Conservation (phyloP, 2,888 invertebrate species). For the Pseudococcus jackbeardsleyi region DNA sequence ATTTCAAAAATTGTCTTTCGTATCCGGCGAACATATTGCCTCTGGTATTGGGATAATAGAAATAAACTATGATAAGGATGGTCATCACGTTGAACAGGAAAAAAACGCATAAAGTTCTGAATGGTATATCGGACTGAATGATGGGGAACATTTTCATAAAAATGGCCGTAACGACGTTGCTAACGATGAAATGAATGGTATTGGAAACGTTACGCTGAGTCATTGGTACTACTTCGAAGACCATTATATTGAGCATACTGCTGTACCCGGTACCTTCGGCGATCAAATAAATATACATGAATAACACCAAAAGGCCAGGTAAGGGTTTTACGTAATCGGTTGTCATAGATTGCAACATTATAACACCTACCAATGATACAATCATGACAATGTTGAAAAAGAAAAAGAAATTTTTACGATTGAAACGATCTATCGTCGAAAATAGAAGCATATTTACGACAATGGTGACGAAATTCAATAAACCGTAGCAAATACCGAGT, state of each 20-base stretch:
- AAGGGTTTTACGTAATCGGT: slow-evolving; percentile 15
- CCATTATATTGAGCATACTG: slow-evolving; percentile 25
- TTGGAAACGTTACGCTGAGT: slow-evolving; percentile 26
- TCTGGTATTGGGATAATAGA: slow-evolving; percentile 49
- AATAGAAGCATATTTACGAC: slow-evolving; percentile 25
- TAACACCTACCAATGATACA: neutral
- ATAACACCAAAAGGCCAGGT: slow-evolving; percentile 27
- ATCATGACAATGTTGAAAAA: slow-evolving; percentile 12
- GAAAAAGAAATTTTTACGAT: slow-evolving; percentile 52
- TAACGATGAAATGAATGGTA: slow-evolving; percentile 19
- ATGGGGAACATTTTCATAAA: slow-evolving; percentile 41
- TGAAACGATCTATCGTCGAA: slow-evolving; percentile 28
- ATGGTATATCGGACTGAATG: slow-evolving; percentile 2
- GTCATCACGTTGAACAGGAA: slow-evolving; percentile 40
- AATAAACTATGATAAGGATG: neutral
- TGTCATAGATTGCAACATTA: neutral
- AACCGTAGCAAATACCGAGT: slow-evolving; percentile 47
- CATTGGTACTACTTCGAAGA: slow-evolving; percentile 41
- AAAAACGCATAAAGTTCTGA: slow-evolving; percentile 22
- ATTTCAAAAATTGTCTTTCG: neutral
- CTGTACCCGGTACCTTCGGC: slow-evolving; percentile 24
- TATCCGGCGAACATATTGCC: slow-evolving; percentile 42
- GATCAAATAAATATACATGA: slow-evolving; percentile 46
- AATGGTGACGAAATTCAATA: slow-evolving; percentile 30
- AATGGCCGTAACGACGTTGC: neutral